These are phyloP conservation scores for Chrysodeixis includens DNA, from an alignment of 2,888 invertebrate genomes.

Conservation along the genomic window DNA sequence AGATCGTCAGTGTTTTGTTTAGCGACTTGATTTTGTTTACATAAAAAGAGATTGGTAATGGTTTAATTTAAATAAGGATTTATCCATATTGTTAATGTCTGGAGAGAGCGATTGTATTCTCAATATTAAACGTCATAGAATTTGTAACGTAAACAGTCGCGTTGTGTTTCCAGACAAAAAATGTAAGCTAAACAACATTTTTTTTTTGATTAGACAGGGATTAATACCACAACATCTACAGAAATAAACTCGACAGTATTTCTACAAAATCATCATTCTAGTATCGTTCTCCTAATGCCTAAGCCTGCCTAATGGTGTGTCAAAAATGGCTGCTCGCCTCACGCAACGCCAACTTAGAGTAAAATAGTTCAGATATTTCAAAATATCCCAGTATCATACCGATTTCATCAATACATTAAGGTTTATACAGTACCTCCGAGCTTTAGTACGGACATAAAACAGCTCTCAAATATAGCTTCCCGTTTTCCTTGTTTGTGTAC, in stretches of 20 bases:
- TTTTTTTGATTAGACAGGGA: too few relatives aligned
- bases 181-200: too few relatives aligned
- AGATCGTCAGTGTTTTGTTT: neutral
- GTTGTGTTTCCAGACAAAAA: too few relatives aligned
- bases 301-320: conserved; percentile 35
- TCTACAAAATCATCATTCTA: neutral
- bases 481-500: conserved; percentile 38
- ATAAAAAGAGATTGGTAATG: too few relatives aligned
- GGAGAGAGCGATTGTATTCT: too few relatives aligned
- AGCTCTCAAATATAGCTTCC: conserved; percentile 32
- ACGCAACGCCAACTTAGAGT: conserved; percentile 31
- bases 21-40: neutral
- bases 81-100: too few relatives aligned
- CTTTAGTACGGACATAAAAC: conserved; percentile 40
- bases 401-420: conserved; percentile 34
- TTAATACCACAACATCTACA: too few relatives aligned
- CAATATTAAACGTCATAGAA: too few relatives aligned
- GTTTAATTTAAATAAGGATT: too few relatives aligned
- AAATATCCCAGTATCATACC: conserved; percentile 35
- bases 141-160: too few relatives aligned
- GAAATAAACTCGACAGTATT: neutral
- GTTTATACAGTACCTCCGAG: conserved; percentile 16
- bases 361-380: conserved; percentile 17
- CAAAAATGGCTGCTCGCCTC: conserved; percentile 41
- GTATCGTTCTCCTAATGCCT: conserved; percentile 9